Base-by-base conservation (phyloP, 2,888 invertebrate genomes). In the Eristalis pertinax region DNA sequence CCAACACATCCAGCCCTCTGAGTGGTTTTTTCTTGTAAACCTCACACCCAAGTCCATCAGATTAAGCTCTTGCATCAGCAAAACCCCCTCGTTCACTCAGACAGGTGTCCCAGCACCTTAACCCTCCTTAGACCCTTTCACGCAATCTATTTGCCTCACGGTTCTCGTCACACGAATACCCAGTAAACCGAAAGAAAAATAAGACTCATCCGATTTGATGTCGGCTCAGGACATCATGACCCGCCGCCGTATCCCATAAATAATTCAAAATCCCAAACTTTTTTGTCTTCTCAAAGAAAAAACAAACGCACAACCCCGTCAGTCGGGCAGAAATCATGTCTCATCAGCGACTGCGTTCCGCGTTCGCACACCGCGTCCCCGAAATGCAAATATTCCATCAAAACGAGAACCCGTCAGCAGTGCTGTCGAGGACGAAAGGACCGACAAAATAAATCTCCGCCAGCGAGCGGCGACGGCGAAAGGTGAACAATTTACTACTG, bases 401-500 rank as follows among this genome's bases (percentile, higher is more conserved):
- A 69, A 74, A 56, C 60, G 35, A 10, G 10, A 74, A 69, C 32
- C 26, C 62, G 60, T n/a, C 24, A 24, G 8, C 13, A 29, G 19
- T 11, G 60, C 62, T 41, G 35, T 50, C 50, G 32, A 60, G 50
- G 22, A 35, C 19, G 29, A 22, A 43, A 35, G 24, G n/a, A 60
- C 26, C 24, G 32, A 41, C 65, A 38, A 76, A 19, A 64, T 35
- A 56, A 74, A 65, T 73, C 62, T 35, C 50, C 29, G 56, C 10
- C 64, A 1, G 29, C 10, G 50, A 22, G 32, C 15, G 38, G 56
- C 56, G 13, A n/a, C 63, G 63, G 35, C 58, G 56, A 68, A 83
- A 83, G 77, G 62, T 68, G 67, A 83, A 77, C 77, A 77, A 62
- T 77, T 76, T 72, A 58, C 77, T 77, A 43, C 72, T 62, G 76